Conservation (phyloP, 2,888 invertebrate species). For the Xiphydria camelus region DNA sequence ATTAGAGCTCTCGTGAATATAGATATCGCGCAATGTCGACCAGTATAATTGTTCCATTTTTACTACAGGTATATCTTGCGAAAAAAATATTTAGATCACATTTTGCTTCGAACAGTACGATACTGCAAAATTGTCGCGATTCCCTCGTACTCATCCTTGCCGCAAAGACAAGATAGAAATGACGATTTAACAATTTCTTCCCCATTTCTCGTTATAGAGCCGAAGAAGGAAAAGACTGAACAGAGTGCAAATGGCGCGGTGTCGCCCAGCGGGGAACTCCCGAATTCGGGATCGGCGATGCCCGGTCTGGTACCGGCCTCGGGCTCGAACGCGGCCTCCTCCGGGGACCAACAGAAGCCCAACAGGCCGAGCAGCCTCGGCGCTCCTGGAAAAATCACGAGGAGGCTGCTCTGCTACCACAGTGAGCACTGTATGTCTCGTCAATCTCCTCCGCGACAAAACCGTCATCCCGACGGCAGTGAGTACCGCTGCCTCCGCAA, state of each 20-base stretch:
- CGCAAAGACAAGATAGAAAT: too few relatives aligned
- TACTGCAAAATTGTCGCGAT: too few relatives aligned
- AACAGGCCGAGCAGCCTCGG: slow-evolving; percentile 82
- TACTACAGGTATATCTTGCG: too few relatives aligned
- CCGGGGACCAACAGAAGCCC: slow-evolving; percentile 63
- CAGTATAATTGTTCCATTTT: too few relatives aligned
- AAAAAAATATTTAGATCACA: too few relatives aligned
- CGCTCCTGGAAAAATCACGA: slow-evolving; percentile 71
- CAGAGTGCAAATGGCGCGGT: slow-evolving; percentile 65
- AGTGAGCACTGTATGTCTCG: slow-evolving; percentile 71
- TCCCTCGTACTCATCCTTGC: too few relatives aligned
- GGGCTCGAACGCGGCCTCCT: slow-evolving; percentile 31
- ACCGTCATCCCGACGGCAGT: slow-evolving; percentile 34
- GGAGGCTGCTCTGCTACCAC: slow-evolving; percentile 80
- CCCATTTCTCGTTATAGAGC: slow-evolving; percentile 72
- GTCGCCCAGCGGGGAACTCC: slow-evolving; percentile 64
- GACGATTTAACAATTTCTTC: too few relatives aligned
- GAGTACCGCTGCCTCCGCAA: slow-evolving; percentile 46
- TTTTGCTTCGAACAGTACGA: too few relatives aligned
- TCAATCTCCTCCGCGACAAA: slow-evolving; percentile 36
- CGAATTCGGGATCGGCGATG: slow-evolving; percentile 33
- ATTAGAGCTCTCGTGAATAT: too few relatives aligned
- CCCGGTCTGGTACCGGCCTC: slow-evolving; percentile 33
- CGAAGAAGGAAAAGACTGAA: slow-evolving; percentile 92
- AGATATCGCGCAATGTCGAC: too few relatives aligned